Evolutionary conservation across 2,797 vertebrate species (phyloP).

Genomic region (Coluber constrictor): DNA sequence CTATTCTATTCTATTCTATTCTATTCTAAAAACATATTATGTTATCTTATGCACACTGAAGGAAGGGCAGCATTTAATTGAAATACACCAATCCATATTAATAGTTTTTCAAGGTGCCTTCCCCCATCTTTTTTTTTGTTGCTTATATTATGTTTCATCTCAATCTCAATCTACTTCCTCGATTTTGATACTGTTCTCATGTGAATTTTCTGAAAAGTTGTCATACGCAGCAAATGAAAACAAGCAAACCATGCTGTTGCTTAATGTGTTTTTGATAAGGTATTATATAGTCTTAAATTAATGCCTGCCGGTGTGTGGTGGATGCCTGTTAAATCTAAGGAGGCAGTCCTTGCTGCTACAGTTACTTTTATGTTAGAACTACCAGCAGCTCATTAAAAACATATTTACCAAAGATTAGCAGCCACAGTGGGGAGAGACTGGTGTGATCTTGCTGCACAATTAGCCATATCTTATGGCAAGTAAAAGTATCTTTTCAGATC

Average conservation of each 20-base stretch:
- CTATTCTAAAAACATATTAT: not conserved
- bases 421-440: conserved; percentile 17
- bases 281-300: not conserved
- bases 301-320: conserved; percentile 4
- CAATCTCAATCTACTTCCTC: not conserved
- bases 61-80: not conserved
- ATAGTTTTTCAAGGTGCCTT: not conserved
- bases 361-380: conserved; percentile 14
- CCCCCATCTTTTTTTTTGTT: not conserved
- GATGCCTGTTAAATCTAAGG: conserved; percentile 22
- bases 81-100: not conserved
- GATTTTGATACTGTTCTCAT: not conserved
- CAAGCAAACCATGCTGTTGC: conserved; percentile 1
- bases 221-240: not conserved
- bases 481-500: not conserved
- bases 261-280: not conserved
- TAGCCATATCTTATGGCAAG: conserved; percentile 17
- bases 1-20: no score
- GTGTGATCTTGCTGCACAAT: not conserved
- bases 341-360: conserved; percentile 21
- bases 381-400: conserved; percentile 1
- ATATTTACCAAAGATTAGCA: conserved; percentile 28
- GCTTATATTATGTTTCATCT: not conserved
- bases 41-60: not conserved
- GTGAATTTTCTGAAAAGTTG: not conserved